Conservation (phyloP, 2,113 vertebrate genomes). For the Plectropomus leopardus region DNA sequence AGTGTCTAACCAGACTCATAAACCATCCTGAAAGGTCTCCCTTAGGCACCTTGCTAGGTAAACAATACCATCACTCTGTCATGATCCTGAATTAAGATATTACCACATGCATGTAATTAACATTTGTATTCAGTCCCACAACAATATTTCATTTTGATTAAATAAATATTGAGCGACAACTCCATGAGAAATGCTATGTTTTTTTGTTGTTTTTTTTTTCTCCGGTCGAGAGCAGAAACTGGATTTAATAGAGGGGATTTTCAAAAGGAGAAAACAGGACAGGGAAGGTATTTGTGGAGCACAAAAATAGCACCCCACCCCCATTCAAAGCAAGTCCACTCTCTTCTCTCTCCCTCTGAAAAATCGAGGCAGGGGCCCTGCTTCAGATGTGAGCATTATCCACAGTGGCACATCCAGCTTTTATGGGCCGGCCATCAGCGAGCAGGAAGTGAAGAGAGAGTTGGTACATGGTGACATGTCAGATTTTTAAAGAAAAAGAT, state of each 20-base stretch:
- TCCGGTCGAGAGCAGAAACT: conserved; percentile 19
- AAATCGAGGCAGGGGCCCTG: conserved; percentile 28
- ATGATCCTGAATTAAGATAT: conserved; percentile 74
- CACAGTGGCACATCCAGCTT: conserved; percentile 42
- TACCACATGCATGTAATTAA: conserved; percentile 77
- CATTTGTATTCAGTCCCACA: conserved; percentile 63
- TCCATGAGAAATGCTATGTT: conserved; percentile 46
- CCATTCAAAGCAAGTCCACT: conserved; percentile 46
- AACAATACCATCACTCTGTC: conserved; percentile 77
- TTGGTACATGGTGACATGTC: conserved; percentile 22
- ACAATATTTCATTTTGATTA: conserved; percentile 71
- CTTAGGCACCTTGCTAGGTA: conserved; percentile 65
- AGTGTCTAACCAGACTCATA: conserved; percentile 76
- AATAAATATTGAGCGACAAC: conserved; percentile 60
- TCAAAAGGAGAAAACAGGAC: conserved; percentile 53
- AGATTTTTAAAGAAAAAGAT: not conserved
- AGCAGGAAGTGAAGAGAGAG: conserved; percentile 26
- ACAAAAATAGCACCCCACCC: conserved; percentile 63
- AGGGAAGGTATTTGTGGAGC: conserved; percentile 51
- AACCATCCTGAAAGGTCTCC: conserved; percentile 72
- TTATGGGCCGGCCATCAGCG: conserved; percentile 27
- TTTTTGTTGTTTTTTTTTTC: not conserved
- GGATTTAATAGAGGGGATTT: conserved; percentile 56
- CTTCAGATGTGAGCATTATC: conserved; percentile 53
- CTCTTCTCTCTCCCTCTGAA: conserved; percentile 1